Conservation (phyloP, 1,140 invertebrate species). For the Polypedilum pembai region DNA sequence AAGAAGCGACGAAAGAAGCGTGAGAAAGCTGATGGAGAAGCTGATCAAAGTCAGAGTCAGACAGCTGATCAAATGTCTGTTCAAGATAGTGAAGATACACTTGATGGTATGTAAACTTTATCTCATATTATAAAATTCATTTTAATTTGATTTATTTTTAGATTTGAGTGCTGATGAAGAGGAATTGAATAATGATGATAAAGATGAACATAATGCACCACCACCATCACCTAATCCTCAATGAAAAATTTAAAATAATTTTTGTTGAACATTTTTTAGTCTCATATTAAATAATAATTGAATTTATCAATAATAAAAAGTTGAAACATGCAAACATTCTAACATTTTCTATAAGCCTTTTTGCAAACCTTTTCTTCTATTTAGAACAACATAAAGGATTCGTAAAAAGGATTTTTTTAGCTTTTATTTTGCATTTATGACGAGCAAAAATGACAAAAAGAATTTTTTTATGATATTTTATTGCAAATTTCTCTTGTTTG, state of each 20-base stretch:
- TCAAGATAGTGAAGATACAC: conserved; percentile 8
- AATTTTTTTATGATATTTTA: conserved; percentile 22
- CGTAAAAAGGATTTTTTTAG: conserved; percentile 7
- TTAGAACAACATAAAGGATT: conserved; percentile 3
- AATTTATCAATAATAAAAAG: no score
- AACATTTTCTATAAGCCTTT: background rate
- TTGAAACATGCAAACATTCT: no score
- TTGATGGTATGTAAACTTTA: conserved; percentile 15
- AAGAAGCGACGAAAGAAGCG: conserved; percentile 3
- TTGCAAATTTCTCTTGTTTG: conserved; percentile 16
- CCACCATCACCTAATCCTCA: background rate
- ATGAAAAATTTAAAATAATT: no score
- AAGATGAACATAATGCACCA: background rate
- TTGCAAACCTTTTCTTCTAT: background rate
- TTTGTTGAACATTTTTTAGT: no score
- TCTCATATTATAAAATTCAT: background rate
- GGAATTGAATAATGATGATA: background rate
- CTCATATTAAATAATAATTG: no score
- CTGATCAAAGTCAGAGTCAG: conserved; percentile 12
- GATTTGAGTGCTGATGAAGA: conserved; percentile 12
- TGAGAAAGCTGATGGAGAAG: background rate
- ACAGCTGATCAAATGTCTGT: conserved; percentile 5
- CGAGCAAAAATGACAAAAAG: background rate
- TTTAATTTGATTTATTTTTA: background rate
- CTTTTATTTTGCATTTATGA: background rate